A percentile compares a stretch with the other conserved stretches of the same genome.
phyloP scores from a whole-genome alignment of 2,797 vertebrate species.

The Danio jaintianensis region DNA sequence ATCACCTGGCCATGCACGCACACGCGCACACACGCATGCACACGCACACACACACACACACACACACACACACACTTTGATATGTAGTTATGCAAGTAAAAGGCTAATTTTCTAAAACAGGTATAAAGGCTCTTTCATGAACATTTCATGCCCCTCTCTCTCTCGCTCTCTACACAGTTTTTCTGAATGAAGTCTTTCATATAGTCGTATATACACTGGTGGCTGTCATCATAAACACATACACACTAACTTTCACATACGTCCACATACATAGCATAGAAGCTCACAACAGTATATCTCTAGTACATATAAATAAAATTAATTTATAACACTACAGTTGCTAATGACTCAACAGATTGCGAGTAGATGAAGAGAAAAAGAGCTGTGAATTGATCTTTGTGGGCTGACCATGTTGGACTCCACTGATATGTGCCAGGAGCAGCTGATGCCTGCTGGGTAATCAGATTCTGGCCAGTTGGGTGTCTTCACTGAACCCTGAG shows the following conservation, averaged over 20 bases:
- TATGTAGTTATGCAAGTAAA: slow-evolving; percentile 22
- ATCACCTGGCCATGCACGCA: slow-evolving; percentile 81
- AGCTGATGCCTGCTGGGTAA: slow-evolving; percentile 93
- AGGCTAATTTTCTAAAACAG: neutral
- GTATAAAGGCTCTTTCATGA: slow-evolving; percentile 51
- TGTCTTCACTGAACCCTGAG: slow-evolving; percentile 86
- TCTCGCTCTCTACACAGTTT: slow-evolving; percentile 58
- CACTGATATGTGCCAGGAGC: slow-evolving; percentile 91
- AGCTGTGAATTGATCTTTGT: slow-evolving; percentile 29
- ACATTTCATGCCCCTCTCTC: slow-evolving; percentile 51
- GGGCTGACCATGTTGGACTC: slow-evolving; percentile 81
- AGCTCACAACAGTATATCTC: slow-evolving; percentile 30
- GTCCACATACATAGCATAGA: slow-evolving; percentile 7
- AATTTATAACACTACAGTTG: neutral
- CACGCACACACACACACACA: slow-evolving; percentile 35
- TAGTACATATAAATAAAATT: slow-evolving; percentile 4
- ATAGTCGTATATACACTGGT: slow-evolving; percentile 49
- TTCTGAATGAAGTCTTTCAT: slow-evolving; percentile 79
- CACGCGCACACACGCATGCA: too few relatives aligned
- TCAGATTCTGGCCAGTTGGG: slow-evolving; percentile 92
- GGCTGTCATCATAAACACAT: slow-evolving; percentile 43
- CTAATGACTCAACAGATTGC: neutral
- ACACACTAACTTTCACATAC: slow-evolving; percentile 33
- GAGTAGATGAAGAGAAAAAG: neutral
- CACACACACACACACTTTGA: slow-evolving; percentile 6